These are phyloP conservation scores for Melitaea cinxia DNA, from an alignment of 1,140 invertebrate genomes.

Conservation along the genomic window DNA sequence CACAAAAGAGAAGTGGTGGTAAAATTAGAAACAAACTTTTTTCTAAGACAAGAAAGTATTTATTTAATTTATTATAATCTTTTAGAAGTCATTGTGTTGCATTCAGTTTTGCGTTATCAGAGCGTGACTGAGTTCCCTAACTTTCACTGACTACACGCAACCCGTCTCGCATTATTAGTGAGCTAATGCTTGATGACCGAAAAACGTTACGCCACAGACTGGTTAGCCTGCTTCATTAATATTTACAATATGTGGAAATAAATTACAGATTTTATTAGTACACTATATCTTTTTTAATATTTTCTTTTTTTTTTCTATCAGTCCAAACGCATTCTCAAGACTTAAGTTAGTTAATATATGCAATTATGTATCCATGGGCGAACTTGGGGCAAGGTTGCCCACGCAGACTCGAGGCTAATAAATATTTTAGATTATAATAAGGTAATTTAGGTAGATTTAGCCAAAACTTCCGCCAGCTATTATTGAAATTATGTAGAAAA, in stretches of 20 bases:
- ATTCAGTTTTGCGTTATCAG: slow-evolving; percentile 3
- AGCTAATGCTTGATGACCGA: background rate
- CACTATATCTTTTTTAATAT: too few species aligned
- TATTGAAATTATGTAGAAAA: too few species aligned
- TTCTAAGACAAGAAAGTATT: background rate
- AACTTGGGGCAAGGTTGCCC: too few species aligned
- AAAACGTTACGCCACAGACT: background rate
- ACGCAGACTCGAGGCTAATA: too few species aligned
- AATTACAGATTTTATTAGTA: too few species aligned
- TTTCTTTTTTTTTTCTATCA: too few species aligned
- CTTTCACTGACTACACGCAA: slow-evolving; percentile 8
- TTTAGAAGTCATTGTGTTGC: background rate
- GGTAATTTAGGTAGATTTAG: too few species aligned
- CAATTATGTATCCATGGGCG: too few species aligned
- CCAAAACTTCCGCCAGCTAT: too few species aligned
- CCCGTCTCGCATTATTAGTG: slow-evolving; percentile 6
- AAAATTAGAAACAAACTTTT: background rate
- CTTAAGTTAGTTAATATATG: too few species aligned
- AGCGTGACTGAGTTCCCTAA: slow-evolving; percentile 2
- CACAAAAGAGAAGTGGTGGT: background rate
- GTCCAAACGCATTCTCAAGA: too few species aligned
- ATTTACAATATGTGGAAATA: background rate
- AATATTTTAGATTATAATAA: too few species aligned
- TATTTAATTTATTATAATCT: background rate
- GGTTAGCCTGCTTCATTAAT: background rate